Evolutionary conservation across 1,140 invertebrate genomes (phyloP).

Genomic region (Aphelenchoides fujianensis): DNA sequence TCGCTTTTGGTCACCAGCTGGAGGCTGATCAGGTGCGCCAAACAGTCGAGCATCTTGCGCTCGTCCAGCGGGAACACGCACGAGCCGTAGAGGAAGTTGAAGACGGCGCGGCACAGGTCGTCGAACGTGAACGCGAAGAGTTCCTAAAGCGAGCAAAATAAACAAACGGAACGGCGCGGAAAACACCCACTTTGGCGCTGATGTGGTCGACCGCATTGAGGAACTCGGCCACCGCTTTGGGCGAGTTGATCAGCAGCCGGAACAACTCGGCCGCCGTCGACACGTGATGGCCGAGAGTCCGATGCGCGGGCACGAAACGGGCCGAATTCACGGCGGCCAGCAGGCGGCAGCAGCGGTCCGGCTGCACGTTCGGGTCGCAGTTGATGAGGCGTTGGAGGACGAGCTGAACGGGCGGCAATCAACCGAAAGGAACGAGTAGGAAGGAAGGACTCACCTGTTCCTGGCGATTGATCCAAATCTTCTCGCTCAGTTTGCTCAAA

Average conservation of each 20-base stretch:
- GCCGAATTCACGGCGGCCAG: constrained; percentile 76
- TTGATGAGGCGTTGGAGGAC: constrained; percentile 78
- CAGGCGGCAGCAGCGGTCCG: constrained; percentile 73
- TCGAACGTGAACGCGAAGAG: constrained; percentile 62
- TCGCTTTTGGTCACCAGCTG: constrained; percentile 78
- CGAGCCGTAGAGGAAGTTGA: constrained; percentile 79
- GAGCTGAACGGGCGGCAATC: constrained; percentile 63
- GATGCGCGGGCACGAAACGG: constrained; percentile 82
- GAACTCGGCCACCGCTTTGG: constrained; percentile 51
- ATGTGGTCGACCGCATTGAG: constrained; percentile 65
- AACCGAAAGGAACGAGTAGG: no score
- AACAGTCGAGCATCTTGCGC: constrained; percentile 72
- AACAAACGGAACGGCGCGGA: constrained; percentile 33
- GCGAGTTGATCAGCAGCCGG: constrained; percentile 35
- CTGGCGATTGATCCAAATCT: constrained; percentile 42
- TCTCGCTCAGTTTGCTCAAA: constrained; percentile 32
- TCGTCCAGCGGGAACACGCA: constrained; percentile 79
- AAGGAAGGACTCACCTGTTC: constrained; percentile 40
- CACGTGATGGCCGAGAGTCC: constrained; percentile 72
- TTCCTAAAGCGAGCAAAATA: constrained; percentile 23
- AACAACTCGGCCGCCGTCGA: constrained; percentile 42
- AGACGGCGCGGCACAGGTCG: constrained; percentile 71
- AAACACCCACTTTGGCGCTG: constrained; percentile 72
- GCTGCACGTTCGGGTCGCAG: constrained; percentile 72
- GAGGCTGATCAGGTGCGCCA: constrained; percentile 77